Evolutionary conservation across 2,888 invertebrate species (phyloP), one percentile per base, ranked within the genome.

Genomic region (Calliphora vomitoria): DNA sequence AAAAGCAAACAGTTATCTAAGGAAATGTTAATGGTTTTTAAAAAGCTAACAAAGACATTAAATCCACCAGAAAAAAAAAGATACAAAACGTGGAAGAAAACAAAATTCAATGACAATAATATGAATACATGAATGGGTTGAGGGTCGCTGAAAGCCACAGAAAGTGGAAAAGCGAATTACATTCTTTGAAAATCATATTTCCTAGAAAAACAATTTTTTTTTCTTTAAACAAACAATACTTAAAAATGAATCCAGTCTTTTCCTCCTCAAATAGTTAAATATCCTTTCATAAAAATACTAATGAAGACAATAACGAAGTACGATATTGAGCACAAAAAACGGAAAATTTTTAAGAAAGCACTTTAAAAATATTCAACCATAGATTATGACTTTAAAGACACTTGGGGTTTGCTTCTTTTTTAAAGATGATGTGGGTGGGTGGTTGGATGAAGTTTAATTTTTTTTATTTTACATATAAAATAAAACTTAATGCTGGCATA

Each of bases 1-100:
- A 50, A 35, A 41, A 13, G 72, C 4, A 31, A 64, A 50, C 15
- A 58, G 41, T 71, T 86, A 76, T 83, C 76, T 71, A n/a, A 72
- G 18, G 11, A 82, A 72, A 66, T 78, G 31, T 38, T 84, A 80
- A 80, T 83, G 69, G 75, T 66, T 80, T 74, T 58, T 50, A 55
- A 80, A 75, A 83, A 83, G 38, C 71, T 80, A 71, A 83, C 31
- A 71, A 55, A 80, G 47, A 25, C 80, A 80, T 80, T 80, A 64
- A 44, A 71, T 31, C 2, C 31, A 5, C n/a, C 8, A 53, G 20
- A 74, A 25, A 31, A 18, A 6, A 71, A 5, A 38, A 62, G 25
- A 25, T 25, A 25, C 25, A 72, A 38, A 38, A 25, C 0, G 20
- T 62, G 5, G 15, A 68, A 31, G 15, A 44, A 11, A 6, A 20